Percentiles rank a stretch among this genome's conserved stretches.
Conservation (phyloP, 2,113 vertebrate species). For the Bubo bubo region DNA sequence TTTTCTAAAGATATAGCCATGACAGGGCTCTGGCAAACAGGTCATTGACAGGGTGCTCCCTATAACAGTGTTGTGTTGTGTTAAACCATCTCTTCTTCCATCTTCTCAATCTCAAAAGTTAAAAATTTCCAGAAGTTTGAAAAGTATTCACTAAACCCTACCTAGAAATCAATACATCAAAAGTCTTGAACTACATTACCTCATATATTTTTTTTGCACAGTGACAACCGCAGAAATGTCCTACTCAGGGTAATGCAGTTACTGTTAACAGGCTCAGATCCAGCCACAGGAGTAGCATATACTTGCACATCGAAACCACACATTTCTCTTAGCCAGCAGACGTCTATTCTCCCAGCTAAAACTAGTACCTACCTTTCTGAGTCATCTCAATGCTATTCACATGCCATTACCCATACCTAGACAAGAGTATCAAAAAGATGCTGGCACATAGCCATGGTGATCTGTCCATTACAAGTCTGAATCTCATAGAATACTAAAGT, state of each 20-base stretch:
- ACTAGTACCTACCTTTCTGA: background rate
- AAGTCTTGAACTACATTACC: background rate
- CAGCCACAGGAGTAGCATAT: background rate
- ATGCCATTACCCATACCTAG: background rate
- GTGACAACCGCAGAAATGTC: background rate
- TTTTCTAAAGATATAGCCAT: background rate
- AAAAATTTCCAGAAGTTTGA: background rate
- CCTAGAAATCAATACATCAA: background rate
- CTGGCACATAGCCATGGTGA: rapidly evolving
- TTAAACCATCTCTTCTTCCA: background rate
- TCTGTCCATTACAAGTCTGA: background rate
- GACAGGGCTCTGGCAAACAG: background rate
- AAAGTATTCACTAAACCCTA: background rate
- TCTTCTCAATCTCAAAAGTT: background rate
- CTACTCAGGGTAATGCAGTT: background rate
- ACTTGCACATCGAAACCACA: background rate
- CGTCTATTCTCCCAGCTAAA: background rate
- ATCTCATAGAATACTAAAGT: background rate
- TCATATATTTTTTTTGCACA: background rate
- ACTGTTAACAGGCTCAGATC: background rate
- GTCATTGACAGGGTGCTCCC: background rate
- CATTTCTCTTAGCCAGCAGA: background rate
- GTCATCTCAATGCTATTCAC: background rate
- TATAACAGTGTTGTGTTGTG: background rate
- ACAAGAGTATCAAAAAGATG: background rate